A percentile compares a stretch with the other conserved stretches of the same genome.
Evolutionary conservation across 2,888 invertebrate genomes (phyloP).

Genomic region (Fragum sueziense): DNA sequence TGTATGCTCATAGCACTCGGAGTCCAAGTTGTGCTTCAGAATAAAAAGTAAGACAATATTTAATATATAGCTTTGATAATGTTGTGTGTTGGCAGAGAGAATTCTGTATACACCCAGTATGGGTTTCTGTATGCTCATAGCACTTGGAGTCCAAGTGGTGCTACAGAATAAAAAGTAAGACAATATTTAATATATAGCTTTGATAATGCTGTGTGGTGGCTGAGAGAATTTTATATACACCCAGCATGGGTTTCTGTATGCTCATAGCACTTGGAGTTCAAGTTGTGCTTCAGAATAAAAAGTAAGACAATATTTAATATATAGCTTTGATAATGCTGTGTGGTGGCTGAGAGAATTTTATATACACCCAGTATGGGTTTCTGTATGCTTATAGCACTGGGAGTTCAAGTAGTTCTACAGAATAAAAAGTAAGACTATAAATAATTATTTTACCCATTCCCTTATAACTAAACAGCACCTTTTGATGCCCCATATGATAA

Average conservation of each 20-base stretch:
- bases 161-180: slow-evolving; percentile 67
- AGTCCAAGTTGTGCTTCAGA: slow-evolving; percentile 70
- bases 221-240: slow-evolving; percentile 96
- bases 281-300: slow-evolving; percentile 64
- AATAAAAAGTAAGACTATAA: slow-evolving; percentile 69
- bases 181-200: too few species aligned
- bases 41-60: slow-evolving; percentile 64
- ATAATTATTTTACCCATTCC: too few species aligned
- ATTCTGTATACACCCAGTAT: slow-evolving; percentile 98
- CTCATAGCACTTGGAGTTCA: slow-evolving; percentile 89
- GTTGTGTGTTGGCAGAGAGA: too few species aligned
- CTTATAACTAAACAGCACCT: background rate
- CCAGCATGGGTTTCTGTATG: slow-evolving; percentile 98
- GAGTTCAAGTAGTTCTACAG: slow-evolving; percentile 73
- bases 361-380: slow-evolving; percentile 99
- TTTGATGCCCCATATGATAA: background rate
- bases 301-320: too few species aligned
- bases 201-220: too few species aligned
- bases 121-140: slow-evolving; percentile 97
- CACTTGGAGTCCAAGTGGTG: slow-evolving; percentile 85
- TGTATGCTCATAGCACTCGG: slow-evolving; percentile 93
- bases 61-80: too few species aligned
- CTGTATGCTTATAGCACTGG: slow-evolving; percentile 94
- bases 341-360: slow-evolving; percentile 96
- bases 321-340: too few species aligned